Percentiles rank a stretch among this genome's conserved stretches.
These are phyloP conservation scores for Hypena proboscidalis DNA, from an alignment of 2,888 invertebrate species.

Conservation along the genomic window DNA sequence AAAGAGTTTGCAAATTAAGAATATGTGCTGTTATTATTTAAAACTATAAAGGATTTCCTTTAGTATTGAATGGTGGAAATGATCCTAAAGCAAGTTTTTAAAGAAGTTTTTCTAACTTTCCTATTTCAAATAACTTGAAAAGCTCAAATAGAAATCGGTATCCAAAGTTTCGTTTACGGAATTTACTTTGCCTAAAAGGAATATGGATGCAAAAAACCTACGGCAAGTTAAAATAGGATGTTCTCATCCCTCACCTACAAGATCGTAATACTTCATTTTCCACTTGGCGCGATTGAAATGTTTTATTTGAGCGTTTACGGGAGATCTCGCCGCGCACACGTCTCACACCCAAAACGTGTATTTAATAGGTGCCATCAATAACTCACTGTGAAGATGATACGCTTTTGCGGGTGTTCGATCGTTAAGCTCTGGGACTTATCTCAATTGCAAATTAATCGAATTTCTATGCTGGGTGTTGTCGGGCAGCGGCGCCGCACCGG, in stretches of 20 bases:
- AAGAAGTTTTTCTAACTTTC: constrained; percentile 6
- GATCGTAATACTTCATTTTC: constrained; percentile 75
- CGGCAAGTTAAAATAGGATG: constrained; percentile 53
- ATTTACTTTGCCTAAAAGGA: constrained; percentile 9
- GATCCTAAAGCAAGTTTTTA: too few relatives aligned
- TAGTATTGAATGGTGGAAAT: too few relatives aligned
- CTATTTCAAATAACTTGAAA: background rate
- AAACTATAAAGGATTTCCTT: too few relatives aligned
- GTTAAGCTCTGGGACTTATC: constrained; percentile 73
- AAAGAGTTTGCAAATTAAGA: too few relatives aligned
- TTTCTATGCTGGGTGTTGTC: constrained; percentile 67
- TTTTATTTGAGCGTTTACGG: constrained; percentile 74
- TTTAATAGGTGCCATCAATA: constrained; percentile 85
- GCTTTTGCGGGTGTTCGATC: constrained; percentile 71
- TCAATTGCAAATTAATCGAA: constrained; percentile 83
- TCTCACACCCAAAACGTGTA: constrained; percentile 73
- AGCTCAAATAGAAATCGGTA: background rate
- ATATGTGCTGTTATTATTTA: too few relatives aligned
- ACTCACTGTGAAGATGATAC: constrained; percentile 78
- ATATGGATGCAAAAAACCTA: constrained; percentile 50
- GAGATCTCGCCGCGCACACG: constrained; percentile 59
- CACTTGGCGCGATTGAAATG: constrained; percentile 77
- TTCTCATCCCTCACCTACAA: constrained; percentile 63
- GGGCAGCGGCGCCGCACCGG: constrained; percentile 39
- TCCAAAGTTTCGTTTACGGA: background rate